phyloP scores from a whole-genome alignment of 2,888 invertebrate genomes.

The Coleophora deauratella region DNA sequence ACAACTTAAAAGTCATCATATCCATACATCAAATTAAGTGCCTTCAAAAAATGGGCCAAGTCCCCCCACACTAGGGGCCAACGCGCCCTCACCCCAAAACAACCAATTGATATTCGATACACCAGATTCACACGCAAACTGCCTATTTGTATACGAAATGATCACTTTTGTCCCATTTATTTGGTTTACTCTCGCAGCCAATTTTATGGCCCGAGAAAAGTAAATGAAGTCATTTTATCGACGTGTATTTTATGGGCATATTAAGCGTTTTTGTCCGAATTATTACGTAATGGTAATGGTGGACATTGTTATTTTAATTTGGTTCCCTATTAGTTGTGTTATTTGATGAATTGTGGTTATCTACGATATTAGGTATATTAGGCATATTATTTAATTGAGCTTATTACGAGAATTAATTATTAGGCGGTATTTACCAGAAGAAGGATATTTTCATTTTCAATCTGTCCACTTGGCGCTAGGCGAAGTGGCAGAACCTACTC shows the following conservation, averaged over 20 bases:
- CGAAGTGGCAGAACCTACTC: no score
- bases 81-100: conserved; percentile 34
- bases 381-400: no score
- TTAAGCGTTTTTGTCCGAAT: not conserved
- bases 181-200: conserved; percentile 26
- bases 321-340: not conserved
- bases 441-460: no score
- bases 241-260: no score
- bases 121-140: conserved; percentile 62
- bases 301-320: not conserved
- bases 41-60: conserved; percentile 7
- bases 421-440: no score
- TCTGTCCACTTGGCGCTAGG: no score
- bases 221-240: conserved; percentile 41
- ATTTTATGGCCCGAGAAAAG: conserved; percentile 48
- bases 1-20: conserved; percentile 10
- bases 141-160: conserved; percentile 56
- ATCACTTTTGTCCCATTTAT: conserved; percentile 42
- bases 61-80: conserved; percentile 24
- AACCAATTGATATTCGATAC: conserved; percentile 67
- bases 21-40: conserved; percentile 1
- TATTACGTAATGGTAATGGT: not conserved
- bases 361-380: not conserved
- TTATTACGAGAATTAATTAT: no score
- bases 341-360: not conserved